Evolutionary conservation across 2,797 vertebrate species (phyloP).

Genomic region (Tympanoctomys barrerae): DNA sequence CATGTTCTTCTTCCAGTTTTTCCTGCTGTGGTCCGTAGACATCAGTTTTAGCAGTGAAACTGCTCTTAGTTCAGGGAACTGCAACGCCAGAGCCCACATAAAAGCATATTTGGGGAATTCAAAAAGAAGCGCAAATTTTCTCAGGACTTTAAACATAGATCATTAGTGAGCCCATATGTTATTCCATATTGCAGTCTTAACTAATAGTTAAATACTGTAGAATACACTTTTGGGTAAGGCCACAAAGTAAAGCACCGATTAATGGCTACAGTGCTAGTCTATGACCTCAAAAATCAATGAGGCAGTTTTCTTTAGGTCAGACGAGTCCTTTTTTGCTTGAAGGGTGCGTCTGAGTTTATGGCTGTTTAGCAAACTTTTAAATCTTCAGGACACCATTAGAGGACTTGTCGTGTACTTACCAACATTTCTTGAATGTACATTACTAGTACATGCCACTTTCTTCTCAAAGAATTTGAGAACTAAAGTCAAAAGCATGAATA

Average conservation of each 20-base stretch:
- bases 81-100: not conserved
- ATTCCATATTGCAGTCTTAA: not conserved
- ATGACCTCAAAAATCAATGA: slow-evolving; percentile 29
- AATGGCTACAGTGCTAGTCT: not conserved
- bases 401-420: not conserved
- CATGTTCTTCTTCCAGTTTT: not conserved
- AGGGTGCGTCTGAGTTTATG: not conserved
- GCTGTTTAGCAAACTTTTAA: not conserved
- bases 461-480: slow-evolving; percentile 11
- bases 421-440: not conserved
- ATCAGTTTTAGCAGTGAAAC: not conserved
- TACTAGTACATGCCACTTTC: not conserved
- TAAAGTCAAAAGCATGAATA: slow-evolving; percentile 5
- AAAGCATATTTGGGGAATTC: not conserved
- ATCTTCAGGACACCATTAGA: not conserved
- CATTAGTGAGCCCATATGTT: not conserved
- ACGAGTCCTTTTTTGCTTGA: not conserved
- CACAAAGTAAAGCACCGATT: not conserved
- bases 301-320: not conserved
- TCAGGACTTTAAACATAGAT: not conserved
- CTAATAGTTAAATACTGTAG: not conserved
- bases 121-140: not conserved
- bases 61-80: not conserved
- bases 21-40: not conserved
- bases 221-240: not conserved